phyloP scores from a whole-genome alignment of 92 coral and sea anemone species.

The Porites divaricata region DNA sequence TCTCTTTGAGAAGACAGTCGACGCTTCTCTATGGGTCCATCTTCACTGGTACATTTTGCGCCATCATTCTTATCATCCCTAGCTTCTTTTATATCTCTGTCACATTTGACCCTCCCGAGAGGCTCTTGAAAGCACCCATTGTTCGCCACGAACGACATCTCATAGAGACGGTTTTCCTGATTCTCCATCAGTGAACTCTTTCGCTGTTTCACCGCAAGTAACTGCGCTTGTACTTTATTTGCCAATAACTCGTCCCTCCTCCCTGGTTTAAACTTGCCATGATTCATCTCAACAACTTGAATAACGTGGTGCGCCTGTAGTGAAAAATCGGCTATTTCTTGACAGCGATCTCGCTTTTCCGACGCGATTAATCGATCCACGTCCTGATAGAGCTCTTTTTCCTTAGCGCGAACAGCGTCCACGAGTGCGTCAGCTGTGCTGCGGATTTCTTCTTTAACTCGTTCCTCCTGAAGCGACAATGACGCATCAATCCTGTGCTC shows the following conservation, averaged over 20 bases:
- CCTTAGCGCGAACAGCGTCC: constrained; percentile 21
- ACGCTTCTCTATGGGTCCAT: not conserved
- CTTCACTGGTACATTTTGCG: not conserved
- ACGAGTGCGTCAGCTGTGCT: constrained; percentile 13
- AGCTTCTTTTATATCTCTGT: not conserved
- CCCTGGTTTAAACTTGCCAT: constrained; percentile 21
- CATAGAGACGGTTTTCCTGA: not conserved
- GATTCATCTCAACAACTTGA: constrained; percentile 31
- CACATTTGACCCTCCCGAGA: constrained; percentile 23
- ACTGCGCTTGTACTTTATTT: constrained; percentile 12
- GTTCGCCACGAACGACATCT: constrained; percentile 21
- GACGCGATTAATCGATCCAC: constrained; percentile 32
- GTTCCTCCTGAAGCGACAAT: constrained; percentile 19
- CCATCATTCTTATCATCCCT: not conserved
- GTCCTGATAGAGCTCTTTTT: constrained; percentile 28
- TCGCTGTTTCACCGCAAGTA: constrained; percentile 15
- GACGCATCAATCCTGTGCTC: constrained; percentile 34
- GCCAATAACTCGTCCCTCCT: not conserved
- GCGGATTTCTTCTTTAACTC: constrained; percentile 31
- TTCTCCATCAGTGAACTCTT: constrained; percentile 21
- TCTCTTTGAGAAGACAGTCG: constrained; percentile 7
- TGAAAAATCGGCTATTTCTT: constrained; percentile 33
- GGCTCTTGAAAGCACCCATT: constrained; percentile 19
- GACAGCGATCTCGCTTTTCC: constrained; percentile 23
- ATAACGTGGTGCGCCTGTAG: constrained; percentile 33